phyloP scores from a whole-genome alignment of 2,113 vertebrate species.

The Ceyx cyanopectus region DNA sequence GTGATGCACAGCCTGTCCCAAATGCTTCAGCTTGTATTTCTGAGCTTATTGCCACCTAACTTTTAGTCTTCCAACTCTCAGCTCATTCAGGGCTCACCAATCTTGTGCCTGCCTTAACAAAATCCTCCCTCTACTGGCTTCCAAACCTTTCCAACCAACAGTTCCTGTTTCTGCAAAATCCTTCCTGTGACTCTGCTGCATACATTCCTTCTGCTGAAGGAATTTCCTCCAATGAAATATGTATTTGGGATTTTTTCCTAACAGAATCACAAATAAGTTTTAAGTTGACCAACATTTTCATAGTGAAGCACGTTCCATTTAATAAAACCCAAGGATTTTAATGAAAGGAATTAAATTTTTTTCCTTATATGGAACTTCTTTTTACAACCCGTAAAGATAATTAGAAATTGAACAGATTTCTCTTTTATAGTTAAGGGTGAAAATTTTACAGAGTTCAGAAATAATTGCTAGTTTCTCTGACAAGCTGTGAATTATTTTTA shows the following conservation, averaged over 20 bases:
- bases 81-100: background rate
- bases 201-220: background rate
- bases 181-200: background rate
- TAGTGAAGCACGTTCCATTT: background rate
- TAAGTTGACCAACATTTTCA: background rate
- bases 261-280: background rate
- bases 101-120: background rate
- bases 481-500: conserved; percentile 4
- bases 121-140: background rate
- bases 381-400: conserved; percentile 22
- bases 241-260: background rate
- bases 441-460: conserved; percentile 16
- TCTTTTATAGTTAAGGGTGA: background rate
- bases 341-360: background rate
- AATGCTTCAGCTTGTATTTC: background rate
- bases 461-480: conserved; percentile 36
- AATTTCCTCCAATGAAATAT: background rate
- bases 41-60: background rate
- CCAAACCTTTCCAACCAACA: background rate
- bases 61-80: background rate
- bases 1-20: background rate
- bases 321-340: background rate
- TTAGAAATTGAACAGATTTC: background rate
- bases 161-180: background rate
- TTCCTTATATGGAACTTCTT: background rate